Conservation (phyloP, 2,113 vertebrate genomes). For the Lophura nycthemera region DNA sequence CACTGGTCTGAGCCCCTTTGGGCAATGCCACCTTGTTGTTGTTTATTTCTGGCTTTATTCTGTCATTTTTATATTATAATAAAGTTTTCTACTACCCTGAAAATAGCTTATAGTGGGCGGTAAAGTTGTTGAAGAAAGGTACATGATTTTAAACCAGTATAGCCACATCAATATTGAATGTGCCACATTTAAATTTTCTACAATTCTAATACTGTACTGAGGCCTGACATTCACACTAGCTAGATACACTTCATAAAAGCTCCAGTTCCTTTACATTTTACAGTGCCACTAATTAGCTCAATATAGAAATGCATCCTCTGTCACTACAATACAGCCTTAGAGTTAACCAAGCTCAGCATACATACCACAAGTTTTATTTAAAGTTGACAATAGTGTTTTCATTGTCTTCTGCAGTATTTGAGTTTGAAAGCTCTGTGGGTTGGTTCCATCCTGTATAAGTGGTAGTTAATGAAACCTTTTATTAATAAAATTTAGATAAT, state of each 20-base stretch:
- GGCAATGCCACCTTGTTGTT: not conserved
- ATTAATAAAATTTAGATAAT: conserved; percentile 78
- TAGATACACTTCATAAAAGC: not conserved
- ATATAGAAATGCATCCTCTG: not conserved
- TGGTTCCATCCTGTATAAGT: conserved; percentile 29
- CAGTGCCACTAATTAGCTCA: not conserved
- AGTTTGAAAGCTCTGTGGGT: not conserved
- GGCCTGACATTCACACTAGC: not conserved
- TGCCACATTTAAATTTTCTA: not conserved
- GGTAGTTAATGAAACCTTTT: conserved; percentile 69
- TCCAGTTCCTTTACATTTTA: not conserved
- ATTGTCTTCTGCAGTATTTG: not conserved
- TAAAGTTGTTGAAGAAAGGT: not conserved
- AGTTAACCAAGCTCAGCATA: not conserved
- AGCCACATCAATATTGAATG: not conserved
- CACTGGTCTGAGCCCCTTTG: not conserved
- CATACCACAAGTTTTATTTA: not conserved
- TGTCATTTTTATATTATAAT: not conserved
- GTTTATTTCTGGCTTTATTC: not conserved
- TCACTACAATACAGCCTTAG: not conserved
- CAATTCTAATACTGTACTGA: not conserved
- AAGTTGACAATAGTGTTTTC: not conserved
- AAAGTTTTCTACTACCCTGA: not conserved
- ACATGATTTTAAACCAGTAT: not conserved
- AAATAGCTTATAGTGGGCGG: not conserved